A percentile compares a stretch with the other conserved stretches of the same genome.
Evolutionary conservation across 1,140 invertebrate genomes (phyloP).

Genomic region (Stegodyphus dumicola): DNA sequence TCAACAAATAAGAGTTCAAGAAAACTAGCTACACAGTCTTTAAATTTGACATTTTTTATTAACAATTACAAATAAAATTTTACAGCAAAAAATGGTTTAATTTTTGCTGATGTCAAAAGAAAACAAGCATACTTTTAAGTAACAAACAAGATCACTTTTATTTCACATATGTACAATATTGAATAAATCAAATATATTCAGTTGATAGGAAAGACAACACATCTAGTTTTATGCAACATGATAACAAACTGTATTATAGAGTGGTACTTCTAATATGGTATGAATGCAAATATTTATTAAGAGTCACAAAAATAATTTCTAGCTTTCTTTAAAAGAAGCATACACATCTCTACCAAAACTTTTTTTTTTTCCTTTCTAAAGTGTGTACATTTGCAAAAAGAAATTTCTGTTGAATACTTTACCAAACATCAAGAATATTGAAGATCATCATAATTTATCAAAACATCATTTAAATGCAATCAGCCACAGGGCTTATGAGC

Average conservation of each 20-base stretch:
- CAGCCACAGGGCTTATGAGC: background rate
- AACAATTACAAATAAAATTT: too few species aligned
- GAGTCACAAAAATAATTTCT: slow-evolving; percentile 61
- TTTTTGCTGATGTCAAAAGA: too few species aligned
- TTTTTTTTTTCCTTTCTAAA: slow-evolving; percentile 15
- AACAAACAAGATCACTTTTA: slow-evolving; percentile 62
- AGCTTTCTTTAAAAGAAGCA: slow-evolving; percentile 53
- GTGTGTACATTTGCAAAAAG: slow-evolving; percentile 46
- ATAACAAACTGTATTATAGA: slow-evolving; percentile 50
- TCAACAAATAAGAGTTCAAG: too few species aligned
- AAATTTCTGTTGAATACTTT: slow-evolving; percentile 18
- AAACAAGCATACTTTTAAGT: slow-evolving; percentile 20
- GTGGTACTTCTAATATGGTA: slow-evolving; percentile 48
- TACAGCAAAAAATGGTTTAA: too few species aligned
- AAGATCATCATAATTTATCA: slow-evolving; percentile 19
- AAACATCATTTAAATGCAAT: slow-evolving; percentile 22
- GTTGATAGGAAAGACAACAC: slow-evolving; percentile 59
- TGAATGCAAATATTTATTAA: slow-evolving; percentile 46
- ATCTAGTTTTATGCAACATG: slow-evolving; percentile 58
- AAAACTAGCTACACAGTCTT: too few species aligned
- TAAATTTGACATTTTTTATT: too few species aligned
- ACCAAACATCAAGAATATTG: slow-evolving; percentile 40
- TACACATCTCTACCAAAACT: slow-evolving; percentile 30
- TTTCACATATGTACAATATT: slow-evolving; percentile 58
- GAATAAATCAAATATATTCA: slow-evolving; percentile 54